Evolutionary conservation across 2,888 invertebrate genomes (phyloP).

Genomic region (Trissoscelio sp.): DNA sequence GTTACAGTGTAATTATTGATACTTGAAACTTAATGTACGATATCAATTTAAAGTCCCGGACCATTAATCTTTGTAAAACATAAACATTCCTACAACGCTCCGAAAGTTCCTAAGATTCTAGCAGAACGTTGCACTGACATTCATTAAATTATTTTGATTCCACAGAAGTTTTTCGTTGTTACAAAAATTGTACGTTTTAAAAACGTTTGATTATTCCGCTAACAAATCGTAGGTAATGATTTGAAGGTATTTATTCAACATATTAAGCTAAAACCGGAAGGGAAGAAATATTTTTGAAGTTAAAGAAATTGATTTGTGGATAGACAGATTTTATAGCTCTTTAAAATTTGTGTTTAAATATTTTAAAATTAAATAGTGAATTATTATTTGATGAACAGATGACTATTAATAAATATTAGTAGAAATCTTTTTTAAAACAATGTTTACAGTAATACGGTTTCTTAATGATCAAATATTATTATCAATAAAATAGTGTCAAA

Average conservation of each 20-base stretch:
- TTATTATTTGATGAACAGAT: too few relatives aligned
- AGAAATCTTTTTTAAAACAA: too few relatives aligned
- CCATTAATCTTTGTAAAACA: constrained; percentile 53
- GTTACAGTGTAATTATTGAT: constrained; percentile 43
- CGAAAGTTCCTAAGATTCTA: constrained; percentile 46
- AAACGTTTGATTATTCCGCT: constrained; percentile 31
- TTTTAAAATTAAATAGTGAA: too few relatives aligned
- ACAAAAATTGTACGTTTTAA: constrained; percentile 15
- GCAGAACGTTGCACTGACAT: constrained; percentile 35
- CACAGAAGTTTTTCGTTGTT: not conserved
- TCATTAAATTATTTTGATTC: constrained; percentile 50
- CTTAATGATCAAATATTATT: too few relatives aligned
- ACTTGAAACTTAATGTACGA: constrained; percentile 39
- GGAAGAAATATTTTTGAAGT: too few relatives aligned
- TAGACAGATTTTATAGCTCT: too few relatives aligned
- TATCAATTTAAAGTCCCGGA: constrained; percentile 24
- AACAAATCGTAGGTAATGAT: constrained; percentile 29
- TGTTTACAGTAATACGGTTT: too few relatives aligned
- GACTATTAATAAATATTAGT: too few relatives aligned
- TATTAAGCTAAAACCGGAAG: constrained; percentile 13
- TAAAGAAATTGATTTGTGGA: too few relatives aligned
- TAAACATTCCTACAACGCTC: constrained; percentile 45
- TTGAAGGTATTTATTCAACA: constrained; percentile 15
- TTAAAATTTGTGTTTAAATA: too few relatives aligned
- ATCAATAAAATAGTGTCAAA: too few relatives aligned